A percentile compares a stretch with the other conserved stretches of the same genome.
Evolutionary conservation across 2,797 vertebrate species (phyloP).

Genomic region (Phaenicophaeus curvirostris): DNA sequence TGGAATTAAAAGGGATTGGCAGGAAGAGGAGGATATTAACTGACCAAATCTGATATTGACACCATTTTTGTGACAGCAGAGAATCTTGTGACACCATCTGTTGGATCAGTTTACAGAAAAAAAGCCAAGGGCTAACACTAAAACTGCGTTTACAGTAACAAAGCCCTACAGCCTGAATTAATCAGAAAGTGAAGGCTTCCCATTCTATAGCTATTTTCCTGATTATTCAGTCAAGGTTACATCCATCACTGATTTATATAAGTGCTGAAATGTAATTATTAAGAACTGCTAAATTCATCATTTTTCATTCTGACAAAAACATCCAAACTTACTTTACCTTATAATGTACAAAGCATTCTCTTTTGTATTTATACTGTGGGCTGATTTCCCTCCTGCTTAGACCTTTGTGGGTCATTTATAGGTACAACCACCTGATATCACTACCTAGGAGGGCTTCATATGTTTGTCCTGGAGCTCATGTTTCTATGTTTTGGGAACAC

Average conservation of each 20-base stretch:
- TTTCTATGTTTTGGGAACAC: background rate
- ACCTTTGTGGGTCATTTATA: background rate
- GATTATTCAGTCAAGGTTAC: background rate
- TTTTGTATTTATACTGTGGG: accelerated
- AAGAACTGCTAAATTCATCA: background rate
- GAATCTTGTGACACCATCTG: constrained; percentile 39
- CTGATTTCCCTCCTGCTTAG: background rate
- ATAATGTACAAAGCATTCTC: background rate
- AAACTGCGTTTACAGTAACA: constrained; percentile 45
- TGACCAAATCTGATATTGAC: constrained; percentile 49
- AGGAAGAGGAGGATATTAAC: constrained; percentile 21
- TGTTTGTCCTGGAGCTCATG: background rate
- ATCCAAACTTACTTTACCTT: background rate
- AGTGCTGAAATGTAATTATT: background rate
- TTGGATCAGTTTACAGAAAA: constrained; percentile 36
- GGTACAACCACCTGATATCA: background rate
- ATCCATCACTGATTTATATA: background rate
- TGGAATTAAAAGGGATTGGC: constrained; percentile 41
- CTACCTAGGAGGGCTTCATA: background rate
- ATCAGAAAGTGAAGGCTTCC: constrained; percentile 12
- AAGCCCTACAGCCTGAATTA: constrained; percentile 8
- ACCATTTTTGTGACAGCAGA: constrained; percentile 50
- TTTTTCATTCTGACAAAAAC: background rate
- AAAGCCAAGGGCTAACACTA: constrained; percentile 37
- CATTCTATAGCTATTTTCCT: background rate